These are phyloP conservation scores for Diacarnus erythraeanus DNA, from an alignment of 37 sponge, comb jelly and placozoan species.

Conservation along the genomic window DNA sequence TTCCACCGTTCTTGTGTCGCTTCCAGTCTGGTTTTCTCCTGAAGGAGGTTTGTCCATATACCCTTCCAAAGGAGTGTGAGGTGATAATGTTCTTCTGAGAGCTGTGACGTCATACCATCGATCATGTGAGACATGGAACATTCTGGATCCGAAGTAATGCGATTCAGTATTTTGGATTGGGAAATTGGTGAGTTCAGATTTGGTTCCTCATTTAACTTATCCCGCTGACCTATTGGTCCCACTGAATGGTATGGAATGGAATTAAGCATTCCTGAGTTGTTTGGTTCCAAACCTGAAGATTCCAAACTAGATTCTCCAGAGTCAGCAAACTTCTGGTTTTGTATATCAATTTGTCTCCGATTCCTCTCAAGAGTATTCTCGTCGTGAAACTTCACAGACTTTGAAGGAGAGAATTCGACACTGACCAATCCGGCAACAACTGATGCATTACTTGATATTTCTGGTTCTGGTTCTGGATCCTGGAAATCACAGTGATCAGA, in stretches of 20 bases:
- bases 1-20: conserved; percentile 40
- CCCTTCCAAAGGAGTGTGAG: conserved; percentile 48
- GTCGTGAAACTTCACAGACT: conserved; percentile 41
- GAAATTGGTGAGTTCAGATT: background rate
- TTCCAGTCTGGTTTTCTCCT: conserved; percentile 39
- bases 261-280: background rate
- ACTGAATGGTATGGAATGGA: conserved; percentile 1
- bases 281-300: conserved; percentile 13
- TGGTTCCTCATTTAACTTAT: background rate
- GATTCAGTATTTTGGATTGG: background rate
- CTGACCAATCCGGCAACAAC: background rate
- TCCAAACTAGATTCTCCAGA: conserved; percentile 8
- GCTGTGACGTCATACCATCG: background rate
- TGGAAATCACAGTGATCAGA: background rate
- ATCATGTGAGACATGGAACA: background rate
- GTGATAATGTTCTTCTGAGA: conserved; percentile 35
- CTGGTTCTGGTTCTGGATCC: background rate
- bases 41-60: conserved; percentile 6
- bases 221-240: conserved; percentile 2
- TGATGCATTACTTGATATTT: background rate
- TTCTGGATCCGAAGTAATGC: background rate
- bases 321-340: background rate
- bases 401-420: conserved; percentile 12
- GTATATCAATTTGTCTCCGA: conserved; percentile 12
- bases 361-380: conserved; percentile 50